Conservation (phyloP, 1,140 invertebrate genomes). For the Bradynema listronoti region DNA sequence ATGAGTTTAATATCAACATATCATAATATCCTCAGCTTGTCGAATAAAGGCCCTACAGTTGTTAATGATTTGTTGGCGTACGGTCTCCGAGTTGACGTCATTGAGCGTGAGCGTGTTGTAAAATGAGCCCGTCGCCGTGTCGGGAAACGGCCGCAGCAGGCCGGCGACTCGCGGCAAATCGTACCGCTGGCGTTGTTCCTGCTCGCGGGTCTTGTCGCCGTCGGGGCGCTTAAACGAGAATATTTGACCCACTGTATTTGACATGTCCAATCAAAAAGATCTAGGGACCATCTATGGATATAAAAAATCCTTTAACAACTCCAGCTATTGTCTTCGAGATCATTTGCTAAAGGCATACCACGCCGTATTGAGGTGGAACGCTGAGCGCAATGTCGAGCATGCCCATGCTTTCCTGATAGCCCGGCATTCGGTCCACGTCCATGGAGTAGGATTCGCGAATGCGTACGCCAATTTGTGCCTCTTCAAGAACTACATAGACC, state of each 20-base stretch:
- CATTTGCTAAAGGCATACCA: conserved; percentile 44
- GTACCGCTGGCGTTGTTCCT: conserved; percentile 38
- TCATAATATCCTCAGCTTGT: conserved; percentile 2
- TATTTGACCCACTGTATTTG: not conserved
- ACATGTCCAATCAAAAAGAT: not conserved
- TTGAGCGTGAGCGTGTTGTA: conserved; percentile 41
- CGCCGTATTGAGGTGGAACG: conserved; percentile 57
- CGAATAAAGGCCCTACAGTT: conserved; percentile 32
- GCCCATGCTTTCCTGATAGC: conserved; percentile 56
- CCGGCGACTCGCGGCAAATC: conserved; percentile 41
- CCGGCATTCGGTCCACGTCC: conserved; percentile 56
- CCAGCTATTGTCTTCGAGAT: not conserved
- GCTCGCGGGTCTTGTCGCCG: conserved; percentile 49
- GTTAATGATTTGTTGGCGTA: conserved; percentile 43
- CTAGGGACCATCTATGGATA: not conserved
- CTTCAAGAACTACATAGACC: conserved; percentile 57
- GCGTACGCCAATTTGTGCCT: conserved; percentile 55
- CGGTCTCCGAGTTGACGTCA: conserved; percentile 42
- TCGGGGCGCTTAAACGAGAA: conserved; percentile 38
- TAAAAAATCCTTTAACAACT: not conserved
- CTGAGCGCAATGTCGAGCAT: conserved; percentile 49
- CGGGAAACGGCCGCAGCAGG: conserved; percentile 44
- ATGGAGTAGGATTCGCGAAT: conserved; percentile 54
- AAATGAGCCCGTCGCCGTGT: conserved; percentile 39
- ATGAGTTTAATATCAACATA: conserved; percentile 3